Percentiles rank a stretch among this genome's conserved stretches.
Conservation (phyloP, 2,888 invertebrate genomes). For the Drosophila mulleri region DNA sequence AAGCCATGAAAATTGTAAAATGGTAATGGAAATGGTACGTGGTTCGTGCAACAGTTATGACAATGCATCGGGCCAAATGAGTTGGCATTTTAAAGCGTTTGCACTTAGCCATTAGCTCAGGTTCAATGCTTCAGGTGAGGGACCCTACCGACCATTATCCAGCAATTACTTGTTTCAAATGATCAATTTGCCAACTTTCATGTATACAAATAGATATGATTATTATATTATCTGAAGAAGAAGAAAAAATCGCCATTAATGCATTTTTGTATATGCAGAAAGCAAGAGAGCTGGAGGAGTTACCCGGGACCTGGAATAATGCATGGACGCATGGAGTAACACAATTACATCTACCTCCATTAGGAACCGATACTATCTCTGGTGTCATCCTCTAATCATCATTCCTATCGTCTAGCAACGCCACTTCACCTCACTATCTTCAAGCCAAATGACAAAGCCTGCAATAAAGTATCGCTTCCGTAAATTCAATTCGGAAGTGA, state of each 20-base stretch:
- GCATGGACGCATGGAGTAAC: no score
- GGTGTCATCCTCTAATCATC: background rate
- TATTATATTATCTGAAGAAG: background rate
- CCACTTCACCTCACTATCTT: background rate
- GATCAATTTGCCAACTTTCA: slow-evolving; percentile 8
- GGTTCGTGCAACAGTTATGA: slow-evolving; percentile 40
- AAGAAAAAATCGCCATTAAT: background rate
- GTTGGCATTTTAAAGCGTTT: slow-evolving; percentile 46
- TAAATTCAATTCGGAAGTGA: background rate
- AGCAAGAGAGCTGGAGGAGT: no score
- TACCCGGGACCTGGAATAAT: no score
- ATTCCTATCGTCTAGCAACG: background rate
- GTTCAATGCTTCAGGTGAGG: slow-evolving; percentile 43
- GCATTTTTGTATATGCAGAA: background rate
- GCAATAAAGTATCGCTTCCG: background rate
- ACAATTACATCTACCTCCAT: background rate
- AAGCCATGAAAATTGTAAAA: slow-evolving; percentile 20
- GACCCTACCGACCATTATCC: background rate
- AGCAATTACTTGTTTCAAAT: background rate
- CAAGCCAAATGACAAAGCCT: background rate
- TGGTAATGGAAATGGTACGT: slow-evolving; percentile 27
- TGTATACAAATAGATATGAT: background rate
- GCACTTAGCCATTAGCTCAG: slow-evolving; percentile 25
- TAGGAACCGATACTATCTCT: background rate
- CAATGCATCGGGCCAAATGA: slow-evolving; percentile 41